Evolutionary conservation across 2,888 invertebrate species (phyloP).

Genomic region (Clitarchus hookeri): DNA sequence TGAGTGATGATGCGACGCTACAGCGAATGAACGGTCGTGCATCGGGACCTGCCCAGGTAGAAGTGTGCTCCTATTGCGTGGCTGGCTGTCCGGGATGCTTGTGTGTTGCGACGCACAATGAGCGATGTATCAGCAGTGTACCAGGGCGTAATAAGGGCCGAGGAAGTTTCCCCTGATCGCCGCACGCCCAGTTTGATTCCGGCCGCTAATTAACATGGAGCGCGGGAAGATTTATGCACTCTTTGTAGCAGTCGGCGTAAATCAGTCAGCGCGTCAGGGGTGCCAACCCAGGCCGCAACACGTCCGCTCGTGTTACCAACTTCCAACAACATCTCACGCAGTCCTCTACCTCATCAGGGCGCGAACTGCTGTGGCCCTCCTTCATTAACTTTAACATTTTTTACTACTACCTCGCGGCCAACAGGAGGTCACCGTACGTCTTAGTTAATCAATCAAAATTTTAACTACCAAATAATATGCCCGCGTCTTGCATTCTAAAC

Average conservation of each 20-base stretch:
- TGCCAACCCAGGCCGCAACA: not conserved
- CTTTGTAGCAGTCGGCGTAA: conserved; percentile 14
- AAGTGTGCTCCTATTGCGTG: not conserved
- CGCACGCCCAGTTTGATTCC: conserved; percentile 10
- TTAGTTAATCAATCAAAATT: too few species aligned
- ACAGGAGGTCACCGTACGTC: too few species aligned
- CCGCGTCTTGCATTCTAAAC: too few species aligned
- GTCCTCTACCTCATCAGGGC: too few species aligned
- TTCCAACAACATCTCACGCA: too few species aligned
- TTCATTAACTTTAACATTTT: too few species aligned
- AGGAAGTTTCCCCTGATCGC: conserved; percentile 7
- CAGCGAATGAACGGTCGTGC: not conserved
- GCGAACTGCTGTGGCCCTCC: too few species aligned
- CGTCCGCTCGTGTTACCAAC: not conserved
- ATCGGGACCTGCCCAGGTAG: not conserved
- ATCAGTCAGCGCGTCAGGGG: conserved; percentile 9
- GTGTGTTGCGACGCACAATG: not conserved
- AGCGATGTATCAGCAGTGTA: conserved; percentile 4
- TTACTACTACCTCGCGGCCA: too few species aligned
- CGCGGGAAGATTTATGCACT: conserved; percentile 10
- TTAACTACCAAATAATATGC: too few species aligned
- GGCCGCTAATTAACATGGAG: not conserved
- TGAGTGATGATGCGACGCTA: not conserved
- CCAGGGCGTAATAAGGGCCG: not conserved
- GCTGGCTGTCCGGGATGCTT: too few species aligned